A percentile compares a stretch with the other conserved stretches of the same genome.
Conservation (phyloP, 2,113 vertebrate genomes). For the Phrynosoma blainvillii region DNA sequence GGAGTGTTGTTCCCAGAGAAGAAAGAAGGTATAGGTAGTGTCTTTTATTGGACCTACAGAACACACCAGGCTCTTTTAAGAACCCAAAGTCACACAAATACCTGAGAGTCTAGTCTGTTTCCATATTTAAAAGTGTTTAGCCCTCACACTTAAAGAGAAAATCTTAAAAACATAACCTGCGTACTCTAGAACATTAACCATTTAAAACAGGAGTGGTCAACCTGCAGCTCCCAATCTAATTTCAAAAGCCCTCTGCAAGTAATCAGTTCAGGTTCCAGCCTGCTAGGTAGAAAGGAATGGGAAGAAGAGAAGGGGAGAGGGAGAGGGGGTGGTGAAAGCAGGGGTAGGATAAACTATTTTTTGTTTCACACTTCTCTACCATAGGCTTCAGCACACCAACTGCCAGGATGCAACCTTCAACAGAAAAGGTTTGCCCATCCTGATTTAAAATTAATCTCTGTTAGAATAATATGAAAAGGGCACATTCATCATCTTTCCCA, state of each 20-base stretch:
- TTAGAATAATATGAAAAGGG: no score
- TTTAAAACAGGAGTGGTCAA: constrained; percentile 1
- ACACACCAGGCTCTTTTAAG: constrained; percentile 16
- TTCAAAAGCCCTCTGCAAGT: background rate
- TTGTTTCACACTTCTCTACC: no score
- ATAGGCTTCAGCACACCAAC: no score
- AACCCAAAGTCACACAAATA: constrained; percentile 26
- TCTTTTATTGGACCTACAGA: constrained; percentile 2
- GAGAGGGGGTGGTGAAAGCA: background rate
- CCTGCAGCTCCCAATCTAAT: background rate
- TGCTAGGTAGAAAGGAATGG: background rate
- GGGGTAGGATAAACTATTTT: no score
- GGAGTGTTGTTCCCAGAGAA: constrained; percentile 22
- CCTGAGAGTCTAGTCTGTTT: constrained; percentile 38
- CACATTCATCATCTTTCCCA: background rate
- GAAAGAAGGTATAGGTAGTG: background rate
- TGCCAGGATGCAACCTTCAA: background rate
- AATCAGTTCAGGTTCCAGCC: background rate
- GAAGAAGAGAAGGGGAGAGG: background rate
- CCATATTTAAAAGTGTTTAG: constrained; percentile 24
- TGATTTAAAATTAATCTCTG: background rate
- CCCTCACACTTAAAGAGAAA: constrained; percentile 18
- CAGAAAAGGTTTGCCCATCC: background rate
- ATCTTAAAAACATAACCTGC: background rate
- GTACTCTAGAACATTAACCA: constrained; percentile 3